phyloP scores from a whole-genome alignment of 2,797 vertebrate species.

The Silurus lanzhouensis region DNA sequence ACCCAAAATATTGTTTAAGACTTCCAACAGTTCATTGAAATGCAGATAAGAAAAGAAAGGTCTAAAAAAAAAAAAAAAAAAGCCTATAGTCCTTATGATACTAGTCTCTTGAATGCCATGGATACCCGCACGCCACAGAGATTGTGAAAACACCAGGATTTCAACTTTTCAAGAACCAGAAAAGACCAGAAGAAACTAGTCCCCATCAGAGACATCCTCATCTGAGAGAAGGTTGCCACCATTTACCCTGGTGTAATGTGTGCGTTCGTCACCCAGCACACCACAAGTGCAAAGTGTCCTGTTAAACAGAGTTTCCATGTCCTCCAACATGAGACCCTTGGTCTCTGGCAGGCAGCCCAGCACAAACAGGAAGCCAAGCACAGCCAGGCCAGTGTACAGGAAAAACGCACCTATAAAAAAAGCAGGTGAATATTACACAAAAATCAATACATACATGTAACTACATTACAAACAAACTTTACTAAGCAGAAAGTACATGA shows the following conservation, averaged over 20 bases:
- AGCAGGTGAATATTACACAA: neutral
- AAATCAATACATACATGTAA: neutral
- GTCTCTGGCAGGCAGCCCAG: constrained; percentile 93
- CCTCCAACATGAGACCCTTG: constrained; percentile 89
- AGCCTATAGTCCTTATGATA: neutral
- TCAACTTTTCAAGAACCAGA: neutral
- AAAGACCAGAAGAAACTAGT: constrained; percentile 68
- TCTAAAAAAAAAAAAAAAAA: too few relatives aligned
- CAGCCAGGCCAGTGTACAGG: constrained; percentile 86
- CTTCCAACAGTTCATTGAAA: constrained; percentile 4
- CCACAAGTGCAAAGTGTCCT: constrained; percentile 88
- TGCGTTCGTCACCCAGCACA: constrained; percentile 70
- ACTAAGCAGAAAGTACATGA: neutral
- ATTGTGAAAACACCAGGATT: constrained; percentile 44
- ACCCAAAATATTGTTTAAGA: neutral
- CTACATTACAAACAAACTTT: neutral
- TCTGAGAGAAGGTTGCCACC: constrained; percentile 89
- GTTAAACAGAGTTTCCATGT: constrained; percentile 89
- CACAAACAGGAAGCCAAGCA: constrained; percentile 85
- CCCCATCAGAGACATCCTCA: constrained; percentile 86
- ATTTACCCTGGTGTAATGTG: constrained; percentile 92
- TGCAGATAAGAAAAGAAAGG: neutral
- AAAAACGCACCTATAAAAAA: constrained; percentile 87
- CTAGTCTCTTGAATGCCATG: constrained; percentile 39
- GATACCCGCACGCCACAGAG: constrained; percentile 59